phyloP scores from a whole-genome alignment of 2,797 vertebrate genomes.

The Sebastes cheni region DNA sequence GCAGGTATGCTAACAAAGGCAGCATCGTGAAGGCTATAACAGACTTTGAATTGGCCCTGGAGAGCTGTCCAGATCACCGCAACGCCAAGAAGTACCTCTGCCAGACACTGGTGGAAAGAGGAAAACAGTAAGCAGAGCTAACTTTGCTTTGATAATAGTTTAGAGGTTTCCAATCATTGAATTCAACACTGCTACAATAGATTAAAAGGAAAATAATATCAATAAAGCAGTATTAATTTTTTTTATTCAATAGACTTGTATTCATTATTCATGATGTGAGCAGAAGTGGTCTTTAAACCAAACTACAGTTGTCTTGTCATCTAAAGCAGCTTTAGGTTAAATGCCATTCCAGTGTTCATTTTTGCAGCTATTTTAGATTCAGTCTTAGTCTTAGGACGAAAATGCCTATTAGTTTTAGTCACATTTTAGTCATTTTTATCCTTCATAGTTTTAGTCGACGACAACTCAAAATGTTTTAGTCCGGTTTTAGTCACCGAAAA shows the following conservation, averaged over 20 bases:
- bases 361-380: too few relatives aligned
- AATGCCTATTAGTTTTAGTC: too few relatives aligned
- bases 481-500: too few relatives aligned
- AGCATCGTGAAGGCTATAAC: slow-evolving; percentile 93
- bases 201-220: not conserved
- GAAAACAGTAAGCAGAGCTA: slow-evolving; percentile 88
- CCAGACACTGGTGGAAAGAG: slow-evolving; percentile 96
- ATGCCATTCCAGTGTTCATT: too few relatives aligned
- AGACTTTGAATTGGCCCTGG: slow-evolving; percentile 94
- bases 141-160: not conserved
- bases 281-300: too few relatives aligned
- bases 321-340: too few relatives aligned
- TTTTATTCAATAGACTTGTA: too few relatives aligned
- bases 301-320: too few relatives aligned
- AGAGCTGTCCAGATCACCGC: slow-evolving; percentile 92
- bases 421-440: too few relatives aligned
- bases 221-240: not conserved
- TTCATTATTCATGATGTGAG: too few relatives aligned
- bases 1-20: slow-evolving; percentile 96
- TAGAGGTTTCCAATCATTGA: not conserved
- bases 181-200: not conserved
- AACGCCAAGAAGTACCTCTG: slow-evolving; percentile 98
- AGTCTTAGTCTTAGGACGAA: rapidly evolving
- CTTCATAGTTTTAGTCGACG: too few relatives aligned
- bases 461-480: too few relatives aligned